Evolutionary conservation across 1,140 invertebrate genomes (phyloP).

Genomic region (Rhopalosiphum padi): DNA sequence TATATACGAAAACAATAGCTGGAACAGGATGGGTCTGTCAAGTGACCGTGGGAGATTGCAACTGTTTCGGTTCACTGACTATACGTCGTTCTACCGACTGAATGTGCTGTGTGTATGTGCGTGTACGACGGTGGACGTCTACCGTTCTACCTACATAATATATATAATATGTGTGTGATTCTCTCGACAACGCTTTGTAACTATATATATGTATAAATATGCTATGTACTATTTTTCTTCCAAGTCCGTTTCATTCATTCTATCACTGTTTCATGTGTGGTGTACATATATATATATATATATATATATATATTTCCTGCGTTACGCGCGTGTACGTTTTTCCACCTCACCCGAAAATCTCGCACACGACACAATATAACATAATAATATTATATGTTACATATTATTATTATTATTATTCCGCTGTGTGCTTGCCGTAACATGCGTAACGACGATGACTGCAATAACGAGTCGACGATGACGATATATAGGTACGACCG

Average conservation of each 20-base stretch:
- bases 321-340: conserved; percentile 34
- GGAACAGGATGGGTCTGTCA: conserved; percentile 57
- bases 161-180: conserved; percentile 25
- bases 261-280: neutral
- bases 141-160: conserved; percentile 1
- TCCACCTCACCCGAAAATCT: conserved; percentile 11
- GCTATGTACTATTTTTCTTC: conserved; percentile 19
- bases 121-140: neutral
- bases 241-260: conserved; percentile 47
- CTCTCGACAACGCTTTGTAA: conserved; percentile 36
- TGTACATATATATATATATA: neutral
- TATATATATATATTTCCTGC: neutral
- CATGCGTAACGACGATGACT: neutral
- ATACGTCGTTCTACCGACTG: conserved; percentile 32
- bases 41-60: conserved; percentile 58
- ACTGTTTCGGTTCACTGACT: conserved; percentile 57
- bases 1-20: conserved; percentile 52
- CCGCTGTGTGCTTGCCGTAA: neutral
- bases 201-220: neutral
- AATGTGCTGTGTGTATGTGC: conserved; percentile 13
- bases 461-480: neutral
- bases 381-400: conserved; percentile 10
- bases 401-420: neutral
- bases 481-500: neutral
- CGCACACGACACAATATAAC: neutral